Percentiles rank a stretch among this genome's conserved stretches.
phyloP scores from a whole-genome alignment of 1,140 invertebrate genomes.

The Anoplolepis gracilipes region DNA sequence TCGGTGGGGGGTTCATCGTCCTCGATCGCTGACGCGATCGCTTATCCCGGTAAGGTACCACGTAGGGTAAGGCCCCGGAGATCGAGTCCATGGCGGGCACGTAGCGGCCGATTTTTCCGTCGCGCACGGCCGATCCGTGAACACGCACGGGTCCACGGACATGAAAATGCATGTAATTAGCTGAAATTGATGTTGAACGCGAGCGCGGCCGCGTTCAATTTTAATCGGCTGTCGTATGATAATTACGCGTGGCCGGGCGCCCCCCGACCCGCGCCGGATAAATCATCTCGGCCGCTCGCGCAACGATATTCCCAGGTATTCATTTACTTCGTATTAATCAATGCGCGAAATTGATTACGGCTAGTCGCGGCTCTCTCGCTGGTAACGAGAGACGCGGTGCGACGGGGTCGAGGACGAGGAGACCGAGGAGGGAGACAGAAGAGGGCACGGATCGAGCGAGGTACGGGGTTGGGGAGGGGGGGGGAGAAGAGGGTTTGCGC shows the following conservation, averaged over 20 bases:
- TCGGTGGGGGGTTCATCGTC: constrained; percentile 50
- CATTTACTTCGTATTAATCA: constrained; percentile 85
- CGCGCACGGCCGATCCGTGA: constrained; percentile 31
- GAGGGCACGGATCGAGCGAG: background rate
- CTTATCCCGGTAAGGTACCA: constrained; percentile 41
- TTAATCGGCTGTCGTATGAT: constrained; percentile 86
- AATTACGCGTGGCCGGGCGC: constrained; percentile 81
- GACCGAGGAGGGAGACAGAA: constrained; percentile 17
- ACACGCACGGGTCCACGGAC: constrained; percentile 72
- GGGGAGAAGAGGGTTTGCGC: background rate
- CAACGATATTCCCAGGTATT: constrained; percentile 81
- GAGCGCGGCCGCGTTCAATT: constrained; percentile 79
- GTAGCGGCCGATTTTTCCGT: constrained; percentile 79
- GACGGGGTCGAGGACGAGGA: too few species aligned
- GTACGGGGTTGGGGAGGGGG: background rate
- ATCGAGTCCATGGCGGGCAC: constrained; percentile 62
- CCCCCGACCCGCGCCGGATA: constrained; percentile 82
- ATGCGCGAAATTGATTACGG: constrained; percentile 83
- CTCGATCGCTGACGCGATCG: constrained; percentile 55
- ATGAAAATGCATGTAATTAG: constrained; percentile 86
- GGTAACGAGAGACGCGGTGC: constrained; percentile 70
- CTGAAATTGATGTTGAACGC: constrained; percentile 83
- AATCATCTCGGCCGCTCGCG: constrained; percentile 79
- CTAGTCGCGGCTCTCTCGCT: constrained; percentile 59
- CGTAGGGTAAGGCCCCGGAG: constrained; percentile 15